Evolutionary conservation across 1,140 invertebrate species (phyloP).

Genomic region (Drosophila ananassae): DNA sequence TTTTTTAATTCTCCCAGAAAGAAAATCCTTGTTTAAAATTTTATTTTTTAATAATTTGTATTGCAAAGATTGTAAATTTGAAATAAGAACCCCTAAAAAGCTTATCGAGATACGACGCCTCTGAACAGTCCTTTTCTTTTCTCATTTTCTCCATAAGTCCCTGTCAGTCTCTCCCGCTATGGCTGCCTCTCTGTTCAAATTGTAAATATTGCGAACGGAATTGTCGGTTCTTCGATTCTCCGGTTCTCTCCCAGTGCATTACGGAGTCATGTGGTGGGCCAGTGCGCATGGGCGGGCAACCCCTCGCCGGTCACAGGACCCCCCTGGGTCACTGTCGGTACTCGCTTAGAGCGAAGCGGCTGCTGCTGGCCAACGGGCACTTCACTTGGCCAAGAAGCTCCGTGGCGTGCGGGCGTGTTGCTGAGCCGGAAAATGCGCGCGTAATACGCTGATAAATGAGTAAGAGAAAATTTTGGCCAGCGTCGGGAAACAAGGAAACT

Average conservation of each 20-base stretch:
- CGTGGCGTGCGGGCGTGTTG: conserved; percentile 76
- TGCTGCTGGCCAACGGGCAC: conserved; percentile 67
- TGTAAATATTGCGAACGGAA: conserved; percentile 65
- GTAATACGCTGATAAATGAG: conserved; percentile 61
- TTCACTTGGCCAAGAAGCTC: conserved; percentile 79
- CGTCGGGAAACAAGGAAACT: conserved; percentile 29
- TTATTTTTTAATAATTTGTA: neutral
- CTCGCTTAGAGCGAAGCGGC: conserved; percentile 31
- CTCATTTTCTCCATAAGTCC: neutral
- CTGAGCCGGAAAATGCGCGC: conserved; percentile 72
- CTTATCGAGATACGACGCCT: conserved; percentile 6
- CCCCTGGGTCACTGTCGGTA: conserved; percentile 16
- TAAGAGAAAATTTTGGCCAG: conserved; percentile 45
- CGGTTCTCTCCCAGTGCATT: conserved; percentile 12
- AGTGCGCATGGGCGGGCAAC: conserved; percentile 41
- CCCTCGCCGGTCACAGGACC: neutral
- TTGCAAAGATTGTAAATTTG: neutral
- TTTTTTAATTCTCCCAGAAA: no score
- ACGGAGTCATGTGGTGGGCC: conserved; percentile 14
- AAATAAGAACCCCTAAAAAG: conserved; percentile 14
- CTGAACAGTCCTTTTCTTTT: conserved; percentile 18
- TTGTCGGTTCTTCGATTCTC: neutral
- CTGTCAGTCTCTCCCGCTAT: conserved; percentile 1
- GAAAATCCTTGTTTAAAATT: neutral
- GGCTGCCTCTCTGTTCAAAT: conserved; percentile 28